A percentile compares a stretch with the other conserved stretches of the same genome.
phyloP scores from a whole-genome alignment of 1,140 invertebrate genomes.

The Episyrphus balteatus region DNA sequence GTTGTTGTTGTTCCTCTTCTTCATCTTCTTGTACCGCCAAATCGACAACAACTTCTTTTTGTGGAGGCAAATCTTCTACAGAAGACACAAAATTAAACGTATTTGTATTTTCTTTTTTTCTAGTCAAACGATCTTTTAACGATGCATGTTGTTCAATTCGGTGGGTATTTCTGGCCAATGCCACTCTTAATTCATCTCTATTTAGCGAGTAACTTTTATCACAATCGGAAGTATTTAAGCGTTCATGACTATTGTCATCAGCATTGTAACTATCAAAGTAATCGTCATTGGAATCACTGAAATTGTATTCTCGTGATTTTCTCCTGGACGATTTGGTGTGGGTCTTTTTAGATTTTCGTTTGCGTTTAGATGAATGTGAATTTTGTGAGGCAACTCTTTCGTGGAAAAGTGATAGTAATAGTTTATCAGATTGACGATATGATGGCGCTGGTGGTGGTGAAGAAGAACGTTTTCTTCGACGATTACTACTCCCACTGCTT shows the following conservation, averaged over 20 bases:
- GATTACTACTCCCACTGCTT: no score
- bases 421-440: no score
- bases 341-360: background rate
- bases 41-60: slow-evolving; percentile 4
- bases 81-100: background rate
- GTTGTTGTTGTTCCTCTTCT: background rate
- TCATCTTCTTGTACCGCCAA: slow-evolving; percentile 1
- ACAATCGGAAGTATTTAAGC: slow-evolving; percentile 10
- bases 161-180: slow-evolving; percentile 13
- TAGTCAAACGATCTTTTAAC: background rate
- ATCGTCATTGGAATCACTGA: slow-evolving; percentile 14
- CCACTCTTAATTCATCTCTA: slow-evolving; percentile 22
- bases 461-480: no score
- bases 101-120: background rate
- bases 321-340: slow-evolving; percentile 9
- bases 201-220: slow-evolving; percentile 8
- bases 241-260: background rate
- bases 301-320: slow-evolving; percentile 15
- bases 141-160: background rate
- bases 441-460: no score
- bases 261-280: no score
- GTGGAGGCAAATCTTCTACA: background rate
- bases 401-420: no score
- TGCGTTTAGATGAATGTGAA: background rate
- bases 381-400: no score